A percentile compares a stretch with the other conserved stretches of the same genome.
Conservation (phyloP, 2,113 vertebrate species). For the Cisticola juncidis region DNA sequence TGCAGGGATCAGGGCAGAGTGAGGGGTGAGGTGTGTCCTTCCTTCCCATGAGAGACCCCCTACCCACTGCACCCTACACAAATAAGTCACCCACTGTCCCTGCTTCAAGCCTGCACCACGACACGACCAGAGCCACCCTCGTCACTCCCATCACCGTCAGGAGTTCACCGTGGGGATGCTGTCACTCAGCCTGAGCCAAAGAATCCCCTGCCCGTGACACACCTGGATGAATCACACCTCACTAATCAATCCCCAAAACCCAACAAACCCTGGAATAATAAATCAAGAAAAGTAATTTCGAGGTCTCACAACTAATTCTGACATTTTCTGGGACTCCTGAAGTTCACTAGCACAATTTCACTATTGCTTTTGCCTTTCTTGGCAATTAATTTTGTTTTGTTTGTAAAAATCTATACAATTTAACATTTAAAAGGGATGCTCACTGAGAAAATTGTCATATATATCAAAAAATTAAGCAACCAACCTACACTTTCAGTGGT, state of each 20-base stretch:
- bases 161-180: background rate
- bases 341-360: background rate
- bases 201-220: background rate
- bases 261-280: background rate
- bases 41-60: background rate
- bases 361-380: background rate
- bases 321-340: background rate
- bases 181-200: background rate
- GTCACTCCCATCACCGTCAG: background rate
- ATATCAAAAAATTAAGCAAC: background rate
- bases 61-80: background rate
- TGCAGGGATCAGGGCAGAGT: background rate
- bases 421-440: background rate
- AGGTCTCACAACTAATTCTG: background rate
- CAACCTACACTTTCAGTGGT: background rate
- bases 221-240: background rate
- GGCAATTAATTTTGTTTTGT: background rate
- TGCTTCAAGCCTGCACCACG: background rate
- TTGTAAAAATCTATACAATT: background rate
- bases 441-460: background rate
- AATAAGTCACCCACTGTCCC: accelerated
- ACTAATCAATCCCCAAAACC: background rate
- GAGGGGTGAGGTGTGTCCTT: background rate
- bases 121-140: background rate
- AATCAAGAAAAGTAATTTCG: background rate